A percentile compares a stretch with the other conserved stretches of the same genome.
Conservation (phyloP, 2,797 vertebrate genomes). For the Tinamus major region DNA sequence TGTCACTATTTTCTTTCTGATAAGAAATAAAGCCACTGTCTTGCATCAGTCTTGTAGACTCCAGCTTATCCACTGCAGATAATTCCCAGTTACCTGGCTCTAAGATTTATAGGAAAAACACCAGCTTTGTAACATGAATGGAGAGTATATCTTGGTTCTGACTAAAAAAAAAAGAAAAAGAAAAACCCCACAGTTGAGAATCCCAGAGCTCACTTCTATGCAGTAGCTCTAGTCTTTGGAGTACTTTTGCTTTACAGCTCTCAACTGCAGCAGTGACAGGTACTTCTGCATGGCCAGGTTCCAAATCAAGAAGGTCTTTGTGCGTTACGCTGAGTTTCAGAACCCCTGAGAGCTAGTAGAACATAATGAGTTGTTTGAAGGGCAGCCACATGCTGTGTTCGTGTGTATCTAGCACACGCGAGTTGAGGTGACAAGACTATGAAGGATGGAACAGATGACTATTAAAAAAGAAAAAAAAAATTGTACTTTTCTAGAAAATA, state of each 20-base stretch:
- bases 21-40: background rate
- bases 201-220: background rate
- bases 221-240: background rate
- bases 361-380: background rate
- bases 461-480: background rate
- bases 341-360: background rate
- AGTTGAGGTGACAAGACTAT: background rate
- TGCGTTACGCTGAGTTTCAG: background rate
- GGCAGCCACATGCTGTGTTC: background rate
- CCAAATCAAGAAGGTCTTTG: background rate
- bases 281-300: background rate
- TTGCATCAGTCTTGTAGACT: background rate
- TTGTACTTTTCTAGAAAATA: background rate
- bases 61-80: background rate
- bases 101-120: background rate
- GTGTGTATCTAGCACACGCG: background rate
- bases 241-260: background rate
- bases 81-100: background rate
- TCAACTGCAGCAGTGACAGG: background rate
- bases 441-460: background rate
- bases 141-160: background rate
- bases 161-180: background rate
- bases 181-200: background rate
- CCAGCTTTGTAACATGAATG: background rate
- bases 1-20: background rate